Conservation (phyloP, 1,140 invertebrate genomes). For the Pseudomyrmex cubaensis region DNA sequence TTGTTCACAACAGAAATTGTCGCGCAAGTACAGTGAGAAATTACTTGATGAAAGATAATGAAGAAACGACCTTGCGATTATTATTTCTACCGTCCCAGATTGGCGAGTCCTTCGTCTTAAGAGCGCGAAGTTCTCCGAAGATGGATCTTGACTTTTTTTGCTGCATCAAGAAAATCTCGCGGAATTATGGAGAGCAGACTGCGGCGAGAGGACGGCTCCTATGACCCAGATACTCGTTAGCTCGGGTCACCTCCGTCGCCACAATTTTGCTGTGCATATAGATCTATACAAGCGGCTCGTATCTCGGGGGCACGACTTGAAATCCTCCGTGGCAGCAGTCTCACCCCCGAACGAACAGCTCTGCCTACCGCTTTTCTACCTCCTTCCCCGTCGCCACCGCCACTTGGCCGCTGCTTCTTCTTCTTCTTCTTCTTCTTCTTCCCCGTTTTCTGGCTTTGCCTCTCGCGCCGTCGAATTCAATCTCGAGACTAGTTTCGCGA, state of each 20-base stretch:
- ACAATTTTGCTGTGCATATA: constrained; percentile 70
- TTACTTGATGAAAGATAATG: background rate
- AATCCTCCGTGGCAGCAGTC: constrained; percentile 47
- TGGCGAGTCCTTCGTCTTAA: background rate
- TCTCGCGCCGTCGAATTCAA: constrained; percentile 23
- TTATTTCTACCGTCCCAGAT: background rate
- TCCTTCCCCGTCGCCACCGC: background rate
- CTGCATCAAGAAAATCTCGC: constrained; percentile 21
- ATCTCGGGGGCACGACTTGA: constrained; percentile 62
- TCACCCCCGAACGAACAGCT: constrained; percentile 17
- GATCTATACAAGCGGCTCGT: constrained; percentile 62
- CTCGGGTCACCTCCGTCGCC: constrained; percentile 59
- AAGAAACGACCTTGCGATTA: background rate
- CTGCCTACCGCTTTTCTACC: background rate
- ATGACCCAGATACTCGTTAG: constrained; percentile 67
- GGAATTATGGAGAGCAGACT: constrained; percentile 54
- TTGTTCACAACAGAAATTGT: background rate
- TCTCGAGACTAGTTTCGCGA: constrained; percentile 15
- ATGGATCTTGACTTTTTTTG: constrained; percentile 26
- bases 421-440: background rate
- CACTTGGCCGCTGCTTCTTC: constrained; percentile 23
- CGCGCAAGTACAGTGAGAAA: background rate
- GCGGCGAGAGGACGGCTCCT: constrained; percentile 54
- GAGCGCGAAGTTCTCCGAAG: background rate
- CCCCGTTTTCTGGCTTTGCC: background rate